Percentiles rank a stretch among this genome's conserved stretches.
Conservation (phyloP, 2,113 vertebrate species). For the Xiphophorus maculatus region DNA sequence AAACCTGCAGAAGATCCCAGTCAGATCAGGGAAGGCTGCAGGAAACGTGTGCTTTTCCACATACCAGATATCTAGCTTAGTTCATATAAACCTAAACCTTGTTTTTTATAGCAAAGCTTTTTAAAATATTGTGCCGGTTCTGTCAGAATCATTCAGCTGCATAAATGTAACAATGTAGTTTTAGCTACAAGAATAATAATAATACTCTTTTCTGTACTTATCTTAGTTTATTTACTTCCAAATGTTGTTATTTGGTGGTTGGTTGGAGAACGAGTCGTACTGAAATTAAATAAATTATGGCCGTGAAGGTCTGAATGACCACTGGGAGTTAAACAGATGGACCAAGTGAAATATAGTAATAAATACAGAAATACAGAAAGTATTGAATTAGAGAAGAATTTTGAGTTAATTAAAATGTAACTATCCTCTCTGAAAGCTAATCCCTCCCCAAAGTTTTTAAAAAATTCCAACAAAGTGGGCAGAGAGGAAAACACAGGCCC, state of each 20-base stretch:
- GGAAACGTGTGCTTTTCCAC: not conserved
- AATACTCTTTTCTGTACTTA: not conserved
- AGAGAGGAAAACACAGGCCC: no score
- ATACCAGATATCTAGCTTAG: not conserved
- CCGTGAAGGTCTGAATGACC: not conserved
- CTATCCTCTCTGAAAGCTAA: no score
- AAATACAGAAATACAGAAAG: not conserved
- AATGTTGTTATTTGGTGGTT: not conserved
- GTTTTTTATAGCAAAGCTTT: not conserved
- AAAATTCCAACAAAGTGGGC: no score
- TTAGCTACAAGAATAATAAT: not conserved
- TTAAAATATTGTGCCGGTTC: no score
- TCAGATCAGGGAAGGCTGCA: not conserved
- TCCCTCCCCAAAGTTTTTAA: no score
- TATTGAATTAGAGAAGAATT: not conserved
- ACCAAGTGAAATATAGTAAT: not conserved
- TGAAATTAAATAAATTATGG: not conserved
- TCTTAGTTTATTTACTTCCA: not conserved
- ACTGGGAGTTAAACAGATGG: not conserved
- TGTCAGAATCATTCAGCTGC: not conserved
- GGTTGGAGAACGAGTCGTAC: not conserved
- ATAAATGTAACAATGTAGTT: not conserved
- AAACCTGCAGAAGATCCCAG: not conserved
- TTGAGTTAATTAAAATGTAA: not conserved
- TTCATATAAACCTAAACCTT: no score